Evolutionary conservation across 35 echinoderm and acorn worm genomes (phyloP).

Genomic region (Apostichopus japonicus): DNA sequence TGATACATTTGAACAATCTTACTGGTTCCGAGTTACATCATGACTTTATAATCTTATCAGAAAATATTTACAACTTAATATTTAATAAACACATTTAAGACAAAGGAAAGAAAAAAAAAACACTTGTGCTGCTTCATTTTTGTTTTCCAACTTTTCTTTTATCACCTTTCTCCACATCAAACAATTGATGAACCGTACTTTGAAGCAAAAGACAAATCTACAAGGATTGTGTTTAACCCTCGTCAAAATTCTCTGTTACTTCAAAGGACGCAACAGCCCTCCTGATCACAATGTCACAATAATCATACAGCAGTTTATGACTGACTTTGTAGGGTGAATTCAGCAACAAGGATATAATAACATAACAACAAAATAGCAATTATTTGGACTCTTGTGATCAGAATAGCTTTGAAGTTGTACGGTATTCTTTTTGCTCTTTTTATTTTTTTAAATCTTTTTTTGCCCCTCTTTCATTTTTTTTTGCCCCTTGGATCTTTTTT

Average conservation of each 20-base stretch:
- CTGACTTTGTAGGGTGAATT: too few species aligned
- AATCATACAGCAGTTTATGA: too few species aligned
- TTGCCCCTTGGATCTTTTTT: too few species aligned
- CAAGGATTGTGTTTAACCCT: too few species aligned
- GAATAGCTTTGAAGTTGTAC: neutral
- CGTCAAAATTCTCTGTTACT: neutral
- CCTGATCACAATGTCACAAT: neutral
- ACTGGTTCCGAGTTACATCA: too few species aligned
- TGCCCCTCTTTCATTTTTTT: conserved; percentile 17
- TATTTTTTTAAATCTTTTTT: conserved; percentile 35
- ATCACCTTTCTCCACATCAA: neutral
- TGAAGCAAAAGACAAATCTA: neutral
- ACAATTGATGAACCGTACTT: neutral
- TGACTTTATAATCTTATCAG: too few species aligned
- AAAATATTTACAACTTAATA: too few species aligned
- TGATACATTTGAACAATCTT: too few species aligned
- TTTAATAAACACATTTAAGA: neutral
- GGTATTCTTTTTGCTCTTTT: conserved; percentile 17
- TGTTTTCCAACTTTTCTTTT: neutral
- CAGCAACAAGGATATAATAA: neutral
- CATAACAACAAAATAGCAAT: neutral
- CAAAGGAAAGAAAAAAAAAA: neutral
- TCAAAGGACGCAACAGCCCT: neutral
- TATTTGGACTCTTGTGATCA: neutral
- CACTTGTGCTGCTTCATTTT: neutral